Base-by-base conservation (phyloP, 2,113 vertebrate genomes). In the Vimba vimba region DNA sequence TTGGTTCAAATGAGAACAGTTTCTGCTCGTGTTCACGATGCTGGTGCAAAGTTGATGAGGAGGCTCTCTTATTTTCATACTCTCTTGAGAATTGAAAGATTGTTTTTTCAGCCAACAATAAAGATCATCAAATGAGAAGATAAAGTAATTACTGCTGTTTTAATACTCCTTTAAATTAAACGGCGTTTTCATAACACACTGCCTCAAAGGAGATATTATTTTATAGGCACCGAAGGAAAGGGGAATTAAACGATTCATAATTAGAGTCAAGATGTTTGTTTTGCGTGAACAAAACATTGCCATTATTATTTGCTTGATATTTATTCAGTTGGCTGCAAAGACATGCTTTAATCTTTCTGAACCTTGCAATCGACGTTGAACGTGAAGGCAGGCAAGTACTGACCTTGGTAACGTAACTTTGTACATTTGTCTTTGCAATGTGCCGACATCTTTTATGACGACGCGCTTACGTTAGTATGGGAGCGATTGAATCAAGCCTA, bases 131-230 rank as follows among this genome's bases (percentile, higher is more conserved):
- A 89, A 91, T 91, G 90, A 87, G 87, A 88, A 88, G 90, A 91
- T 93, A 92, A 93, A 93, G 91, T 91, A 94, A 95, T 94, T 95
- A 94, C 87, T 74, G 87, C 77, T 39, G 89, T 90, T 92, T 93
- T 94, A 94, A 94, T 94, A 94, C 92, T 91, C 79, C 88, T 92
- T 92, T 91, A 91, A 91, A 94, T 95, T 92, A 94, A 94, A 93
- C 90, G 74, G 86, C 89, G 91, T 91, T 91, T 92, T 93, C 93
- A 91, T 93, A 94, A 93, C 87, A 90, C 64, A 43, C 73, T 39
- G 85, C 91, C 92, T 93, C 93, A 86, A 79, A 91, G 92, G 91
- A 91, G 85, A 87, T 43, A 1, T 39, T 91, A 2, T 89, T 90
- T 92, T 93, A 91, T 92, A 91, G 91, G 91, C 88, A 88, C 84